These are phyloP conservation scores for Pangasius larnaudii DNA, from an alignment of 2,797 vertebrate genomes.

Conservation along the genomic window DNA sequence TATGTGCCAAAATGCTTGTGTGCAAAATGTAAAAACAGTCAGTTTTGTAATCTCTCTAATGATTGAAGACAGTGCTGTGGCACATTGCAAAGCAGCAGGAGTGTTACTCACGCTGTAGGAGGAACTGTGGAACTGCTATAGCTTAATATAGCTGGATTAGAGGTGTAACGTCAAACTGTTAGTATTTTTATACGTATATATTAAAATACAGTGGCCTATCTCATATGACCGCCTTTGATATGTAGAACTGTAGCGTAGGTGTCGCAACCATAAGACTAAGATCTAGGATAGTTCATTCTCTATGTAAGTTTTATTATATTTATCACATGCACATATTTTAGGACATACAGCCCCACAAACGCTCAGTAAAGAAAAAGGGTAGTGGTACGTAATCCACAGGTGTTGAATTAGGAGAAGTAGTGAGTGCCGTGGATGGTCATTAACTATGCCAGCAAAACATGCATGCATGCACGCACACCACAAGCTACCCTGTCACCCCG, in stretches of 20 bases:
- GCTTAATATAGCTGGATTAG: constrained; percentile 28
- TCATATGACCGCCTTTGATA: background rate
- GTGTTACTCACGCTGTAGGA: constrained; percentile 22
- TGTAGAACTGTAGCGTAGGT: background rate
- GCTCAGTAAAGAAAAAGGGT: background rate
- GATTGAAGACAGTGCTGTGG: constrained; percentile 28
- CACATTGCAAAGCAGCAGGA: constrained; percentile 46
- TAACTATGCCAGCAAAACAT: constrained; percentile 31
- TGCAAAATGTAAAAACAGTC: background rate
- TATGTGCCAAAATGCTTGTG: background rate
- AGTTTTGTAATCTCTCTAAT: constrained; percentile 1
- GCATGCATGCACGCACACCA: constrained; percentile 27
- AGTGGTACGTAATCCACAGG: constrained; percentile 45
- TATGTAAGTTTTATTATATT: background rate
- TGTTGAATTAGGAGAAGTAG: constrained; percentile 24
- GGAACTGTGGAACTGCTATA: constrained; percentile 17
- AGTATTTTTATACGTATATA: background rate
- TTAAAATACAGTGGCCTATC: background rate
- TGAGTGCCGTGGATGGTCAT: constrained; percentile 26
- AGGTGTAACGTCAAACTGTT: constrained; percentile 12
- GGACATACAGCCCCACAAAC: background rate
- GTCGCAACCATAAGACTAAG: background rate
- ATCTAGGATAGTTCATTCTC: background rate
- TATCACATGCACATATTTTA: background rate
- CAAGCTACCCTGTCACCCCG: constrained; percentile 35